Percentiles rank a stretch among this genome's conserved stretches.
phyloP scores from a whole-genome alignment of 2,113 vertebrate species.

The Heliornis fulica region DNA sequence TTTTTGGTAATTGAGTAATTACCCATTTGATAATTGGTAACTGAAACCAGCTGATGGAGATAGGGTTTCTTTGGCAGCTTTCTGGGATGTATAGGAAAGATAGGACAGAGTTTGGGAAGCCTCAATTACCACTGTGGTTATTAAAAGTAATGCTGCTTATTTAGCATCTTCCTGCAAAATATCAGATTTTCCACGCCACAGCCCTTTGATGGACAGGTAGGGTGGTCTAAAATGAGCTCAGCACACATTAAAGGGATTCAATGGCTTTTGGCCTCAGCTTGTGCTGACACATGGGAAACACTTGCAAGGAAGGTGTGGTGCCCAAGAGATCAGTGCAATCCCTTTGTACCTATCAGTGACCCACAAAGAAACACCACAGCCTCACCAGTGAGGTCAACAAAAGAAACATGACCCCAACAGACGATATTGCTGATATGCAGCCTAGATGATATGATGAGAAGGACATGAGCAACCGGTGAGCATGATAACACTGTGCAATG shows the following conservation, averaged over 20 bases:
- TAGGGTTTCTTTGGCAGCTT: accelerated
- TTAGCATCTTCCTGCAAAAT: background rate
- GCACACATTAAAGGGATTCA: background rate
- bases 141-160: background rate
- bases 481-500: accelerated
- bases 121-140: accelerated
- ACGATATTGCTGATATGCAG: background rate
- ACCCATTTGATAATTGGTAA: background rate
- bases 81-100: background rate
- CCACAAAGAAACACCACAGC: background rate
- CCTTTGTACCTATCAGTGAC: accelerated
- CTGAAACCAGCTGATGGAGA: background rate
- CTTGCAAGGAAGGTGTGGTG: background rate
- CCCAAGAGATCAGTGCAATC: background rate
- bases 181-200: background rate
- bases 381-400: background rate
- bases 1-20: background rate
- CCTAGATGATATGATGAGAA: background rate
- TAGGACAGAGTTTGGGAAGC: background rate
- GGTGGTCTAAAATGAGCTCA: background rate
- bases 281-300: background rate
- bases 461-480: background rate
- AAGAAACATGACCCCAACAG: background rate
- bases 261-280: background rate
- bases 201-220: background rate